phyloP scores from a whole-genome alignment of 2,113 vertebrate species.

The Ariopsis seemanni region DNA sequence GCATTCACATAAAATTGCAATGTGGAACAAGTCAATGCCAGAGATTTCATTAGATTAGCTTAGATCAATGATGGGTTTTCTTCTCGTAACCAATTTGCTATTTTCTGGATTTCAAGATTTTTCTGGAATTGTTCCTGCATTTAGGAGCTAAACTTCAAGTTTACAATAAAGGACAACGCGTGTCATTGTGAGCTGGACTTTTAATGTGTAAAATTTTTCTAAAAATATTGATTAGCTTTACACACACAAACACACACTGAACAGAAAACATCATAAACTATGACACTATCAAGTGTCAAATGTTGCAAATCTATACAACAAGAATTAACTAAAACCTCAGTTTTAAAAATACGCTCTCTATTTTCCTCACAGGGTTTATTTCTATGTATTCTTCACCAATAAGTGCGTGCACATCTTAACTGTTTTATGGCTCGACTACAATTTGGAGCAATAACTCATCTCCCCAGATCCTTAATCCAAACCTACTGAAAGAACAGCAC shows the following conservation, averaged over 20 bases:
- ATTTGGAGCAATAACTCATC: neutral
- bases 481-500: neutral
- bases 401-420: neutral
- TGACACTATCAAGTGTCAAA: neutral
- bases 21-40: neutral
- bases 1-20: neutral
- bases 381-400: neutral
- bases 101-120: neutral
- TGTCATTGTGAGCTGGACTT: neutral
- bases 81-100: neutral
- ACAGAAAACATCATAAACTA: neutral
- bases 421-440: neutral
- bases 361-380: neutral
- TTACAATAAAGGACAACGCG: neutral
- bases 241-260: neutral
- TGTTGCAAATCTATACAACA: neutral
- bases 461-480: neutral
- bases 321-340: neutral
- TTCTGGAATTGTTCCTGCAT: neutral
- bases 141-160: neutral
- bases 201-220: neutral
- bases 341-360: neutral
- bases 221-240: neutral
- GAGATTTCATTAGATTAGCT: neutral
- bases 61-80: neutral